Evolutionary conservation across 1,140 invertebrate genomes (phyloP), one percentile per base, ranked within the genome.

Genomic region (Camponotus floridanus): DNA sequence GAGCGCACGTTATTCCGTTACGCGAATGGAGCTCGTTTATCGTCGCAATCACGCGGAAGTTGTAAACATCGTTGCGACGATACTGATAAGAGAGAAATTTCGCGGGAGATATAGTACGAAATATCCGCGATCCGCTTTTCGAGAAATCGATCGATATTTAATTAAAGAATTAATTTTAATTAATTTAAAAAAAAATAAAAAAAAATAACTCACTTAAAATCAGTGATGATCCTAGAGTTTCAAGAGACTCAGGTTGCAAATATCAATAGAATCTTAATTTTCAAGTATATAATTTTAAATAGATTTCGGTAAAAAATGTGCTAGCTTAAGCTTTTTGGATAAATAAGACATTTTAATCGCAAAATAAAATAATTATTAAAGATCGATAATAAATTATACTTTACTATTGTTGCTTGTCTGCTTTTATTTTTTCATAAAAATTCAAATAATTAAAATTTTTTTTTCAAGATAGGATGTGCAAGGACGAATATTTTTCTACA

Each of bases 11-110:
- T 70, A 15, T n/a, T 42, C 48, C 67, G 79, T 74, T 74, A 74
- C 11, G 55, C 26, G 79, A 83, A 62, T 62, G 68, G 51, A 83
- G 55, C 68, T 83, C 68, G 67, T 81, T 81, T 73, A 70, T 70
- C 67, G 51, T 81, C 18, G 67, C 67, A 74, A 74, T 83, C 68
- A 83, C 55, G 39, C 55, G 68, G 68, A 83, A 83, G 68, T 83
- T 83, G 55, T 83, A 83, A 83, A 83, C 68, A 83, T 73, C 55
- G 68, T 83, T 33, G 79, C 55, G 26, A 68, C 76, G 21, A 13
- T 9, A 18, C 55, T 83, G 79, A 83, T 83, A 83, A 83, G 31
- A 55, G 6, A 74, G 68, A 61, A 61, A 83, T 73, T 74, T 74
- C 7, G 13, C 31, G 39, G 3, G 1, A 31, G 42, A 59, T 42